phyloP scores from a whole-genome alignment of 1,140 invertebrate genomes.

The Helicorthomorpha holstii region DNA sequence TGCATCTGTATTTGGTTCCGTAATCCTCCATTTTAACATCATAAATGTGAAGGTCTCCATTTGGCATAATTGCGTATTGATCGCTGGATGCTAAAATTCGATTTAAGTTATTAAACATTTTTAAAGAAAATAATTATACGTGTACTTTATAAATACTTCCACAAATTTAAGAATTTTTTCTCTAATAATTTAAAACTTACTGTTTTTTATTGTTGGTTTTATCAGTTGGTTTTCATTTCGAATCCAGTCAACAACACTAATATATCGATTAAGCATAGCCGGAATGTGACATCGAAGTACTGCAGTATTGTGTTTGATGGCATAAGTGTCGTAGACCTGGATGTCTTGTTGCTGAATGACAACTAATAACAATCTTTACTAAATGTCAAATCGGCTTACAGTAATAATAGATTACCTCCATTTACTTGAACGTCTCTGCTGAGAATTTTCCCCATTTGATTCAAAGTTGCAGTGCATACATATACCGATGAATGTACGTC shows the following conservation, averaged over 20 bases:
- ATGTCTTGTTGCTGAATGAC: conserved; percentile 71
- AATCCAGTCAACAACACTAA: conserved; percentile 63
- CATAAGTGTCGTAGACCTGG: conserved; percentile 71
- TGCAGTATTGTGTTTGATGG: conserved; percentile 63
- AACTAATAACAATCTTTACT: conserved; percentile 50
- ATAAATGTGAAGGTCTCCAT: conserved; percentile 79
- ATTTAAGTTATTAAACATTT: not conserved
- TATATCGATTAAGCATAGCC: conserved; percentile 70
- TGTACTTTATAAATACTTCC: too few species aligned
- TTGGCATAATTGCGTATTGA: conserved; percentile 81
- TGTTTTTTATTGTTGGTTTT: too few species aligned
- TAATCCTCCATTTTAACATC: conserved; percentile 41
- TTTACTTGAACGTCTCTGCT: conserved; percentile 25
- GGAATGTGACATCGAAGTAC: conserved; percentile 82
- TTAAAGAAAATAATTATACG: too few species aligned
- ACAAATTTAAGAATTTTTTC: too few species aligned
- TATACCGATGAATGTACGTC: conserved; percentile 20
- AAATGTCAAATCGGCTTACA: too few species aligned
- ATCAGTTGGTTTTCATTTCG: conserved; percentile 65
- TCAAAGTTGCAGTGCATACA: conserved; percentile 24
- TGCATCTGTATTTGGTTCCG: not conserved
- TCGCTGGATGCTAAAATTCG: conserved; percentile 24
- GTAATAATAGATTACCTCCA: too few species aligned
- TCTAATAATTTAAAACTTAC: too few species aligned
- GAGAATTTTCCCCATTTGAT: conserved; percentile 24